Percentiles rank a stretch among this genome's conserved stretches.
These are phyloP conservation scores for Prunella himalayana DNA, from an alignment of 2,113 vertebrate species.

Conservation along the genomic window DNA sequence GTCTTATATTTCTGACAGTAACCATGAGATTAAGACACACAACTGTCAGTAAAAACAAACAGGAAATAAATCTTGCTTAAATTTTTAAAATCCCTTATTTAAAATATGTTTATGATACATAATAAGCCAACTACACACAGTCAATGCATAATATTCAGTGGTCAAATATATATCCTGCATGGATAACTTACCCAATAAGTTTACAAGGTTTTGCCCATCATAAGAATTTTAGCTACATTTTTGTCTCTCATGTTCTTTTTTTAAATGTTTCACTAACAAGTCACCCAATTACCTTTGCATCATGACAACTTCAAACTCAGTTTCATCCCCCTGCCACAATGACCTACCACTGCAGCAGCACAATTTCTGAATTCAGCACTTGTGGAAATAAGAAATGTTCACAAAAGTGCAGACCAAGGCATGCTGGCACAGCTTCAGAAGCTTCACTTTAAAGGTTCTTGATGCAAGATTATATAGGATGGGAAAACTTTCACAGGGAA, in stretches of 20 bases:
- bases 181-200: not conserved
- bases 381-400: not conserved
- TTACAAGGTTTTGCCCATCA: not conserved
- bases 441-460: not conserved
- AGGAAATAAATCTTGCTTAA: not conserved
- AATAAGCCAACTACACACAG: not conserved
- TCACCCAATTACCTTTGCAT: not conserved
- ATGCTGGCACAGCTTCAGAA: not conserved
- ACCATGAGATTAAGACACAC: not conserved
- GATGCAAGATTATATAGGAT: not conserved
- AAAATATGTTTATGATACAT: accelerated
- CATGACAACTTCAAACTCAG: not conserved
- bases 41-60: not conserved
- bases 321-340: not conserved
- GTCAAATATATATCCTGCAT: not conserved
- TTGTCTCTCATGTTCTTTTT: not conserved
- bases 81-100: not conserved
- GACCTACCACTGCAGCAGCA: not conserved
- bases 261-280: not conserved
- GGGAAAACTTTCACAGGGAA: not conserved
- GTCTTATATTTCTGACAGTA: not conserved
- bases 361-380: not conserved
- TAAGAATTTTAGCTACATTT: not conserved
- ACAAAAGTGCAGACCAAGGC: not conserved
- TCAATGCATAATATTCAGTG: not conserved